A percentile compares a stretch with the other conserved stretches of the same genome.
Evolutionary conservation across 2,888 invertebrate genomes (phyloP).

Genomic region (Latheticus oryzae): DNA sequence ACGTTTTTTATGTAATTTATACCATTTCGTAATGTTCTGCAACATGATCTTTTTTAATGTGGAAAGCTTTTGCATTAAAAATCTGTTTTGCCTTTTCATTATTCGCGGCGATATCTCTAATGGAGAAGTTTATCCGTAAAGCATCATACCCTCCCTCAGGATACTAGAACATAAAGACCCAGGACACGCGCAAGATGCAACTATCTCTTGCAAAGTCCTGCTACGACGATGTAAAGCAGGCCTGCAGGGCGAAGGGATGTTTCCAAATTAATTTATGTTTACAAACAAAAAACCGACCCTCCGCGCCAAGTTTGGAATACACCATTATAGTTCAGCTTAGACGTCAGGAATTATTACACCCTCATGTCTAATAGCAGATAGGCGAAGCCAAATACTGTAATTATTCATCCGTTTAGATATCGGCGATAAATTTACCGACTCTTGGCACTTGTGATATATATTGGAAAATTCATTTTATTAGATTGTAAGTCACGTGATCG

Average conservation of each 20-base stretch:
- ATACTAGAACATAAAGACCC: constrained; percentile 40
- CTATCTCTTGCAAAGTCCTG: constrained; percentile 37
- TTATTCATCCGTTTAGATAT: constrained; percentile 29
- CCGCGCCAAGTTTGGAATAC: constrained; percentile 52
- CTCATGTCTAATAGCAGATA: constrained; percentile 35
- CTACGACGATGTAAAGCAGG: constrained; percentile 49
- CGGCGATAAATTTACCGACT: constrained; percentile 23
- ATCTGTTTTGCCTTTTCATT: constrained; percentile 40
- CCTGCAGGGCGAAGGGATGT: constrained; percentile 51
- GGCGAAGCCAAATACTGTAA: constrained; percentile 35
- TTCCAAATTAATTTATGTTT: constrained; percentile 62
- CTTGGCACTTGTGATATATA: constrained; percentile 14
- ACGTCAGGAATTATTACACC: constrained; percentile 52
- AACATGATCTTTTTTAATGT: constrained; percentile 38
- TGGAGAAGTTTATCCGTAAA: constrained; percentile 41
- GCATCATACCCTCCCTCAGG: constrained; percentile 38
- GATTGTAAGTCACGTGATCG: constrained; percentile 38
- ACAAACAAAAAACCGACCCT: constrained; percentile 58
- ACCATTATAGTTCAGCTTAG: constrained; percentile 51
- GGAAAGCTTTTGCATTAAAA: constrained; percentile 11
- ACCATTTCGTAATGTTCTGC: constrained; percentile 18
- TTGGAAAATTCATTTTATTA: constrained; percentile 39
- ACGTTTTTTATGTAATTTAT: constrained; percentile 37
- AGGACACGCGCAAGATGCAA: constrained; percentile 45
- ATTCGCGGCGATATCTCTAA: constrained; percentile 42